Conservation (phyloP, 2,888 invertebrate genomes). For the Troglohyphantes excavatus region DNA sequence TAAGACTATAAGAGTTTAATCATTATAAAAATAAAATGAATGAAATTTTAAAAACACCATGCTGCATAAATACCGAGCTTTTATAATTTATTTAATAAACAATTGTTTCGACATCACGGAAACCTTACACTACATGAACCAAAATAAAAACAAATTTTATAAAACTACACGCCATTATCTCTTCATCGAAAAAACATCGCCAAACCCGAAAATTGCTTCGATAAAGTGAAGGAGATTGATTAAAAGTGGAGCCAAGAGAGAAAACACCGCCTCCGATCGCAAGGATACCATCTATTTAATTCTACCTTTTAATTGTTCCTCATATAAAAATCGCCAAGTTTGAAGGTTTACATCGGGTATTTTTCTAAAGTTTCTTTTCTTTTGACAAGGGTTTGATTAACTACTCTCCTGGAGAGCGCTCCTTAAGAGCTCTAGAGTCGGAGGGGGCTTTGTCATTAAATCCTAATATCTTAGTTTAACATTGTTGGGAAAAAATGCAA, state of each 20-base stretch:
- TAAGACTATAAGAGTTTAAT: too few species aligned
- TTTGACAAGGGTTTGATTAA: constrained; percentile 60
- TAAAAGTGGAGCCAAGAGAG: constrained; percentile 6
- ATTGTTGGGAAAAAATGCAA: neutral
- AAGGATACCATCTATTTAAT: constrained; percentile 24
- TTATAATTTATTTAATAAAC: neutral
- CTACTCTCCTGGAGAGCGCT: constrained; percentile 17
- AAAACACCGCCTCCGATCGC: neutral
- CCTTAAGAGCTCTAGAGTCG: constrained; percentile 27
- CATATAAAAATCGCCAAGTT: constrained; percentile 32
- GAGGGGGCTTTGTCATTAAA: constrained; percentile 12
- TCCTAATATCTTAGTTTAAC: neutral
- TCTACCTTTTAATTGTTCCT: constrained; percentile 43
- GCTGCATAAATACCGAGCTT: neutral
- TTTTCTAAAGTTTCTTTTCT: constrained; percentile 6
- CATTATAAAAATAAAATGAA: too few species aligned
- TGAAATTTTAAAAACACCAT: too few species aligned
- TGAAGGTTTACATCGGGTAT: constrained; percentile 10
- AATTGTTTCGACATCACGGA: neutral
- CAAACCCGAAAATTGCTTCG: constrained; percentile 23
- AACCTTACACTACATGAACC: neutral
- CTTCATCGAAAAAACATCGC: neutral
- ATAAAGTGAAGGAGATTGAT: constrained; percentile 34
- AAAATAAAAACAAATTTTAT: neutral
- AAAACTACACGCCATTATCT: neutral